Base-by-base conservation (phyloP, 2,888 invertebrate species). In the Julus scanicus region DNA sequence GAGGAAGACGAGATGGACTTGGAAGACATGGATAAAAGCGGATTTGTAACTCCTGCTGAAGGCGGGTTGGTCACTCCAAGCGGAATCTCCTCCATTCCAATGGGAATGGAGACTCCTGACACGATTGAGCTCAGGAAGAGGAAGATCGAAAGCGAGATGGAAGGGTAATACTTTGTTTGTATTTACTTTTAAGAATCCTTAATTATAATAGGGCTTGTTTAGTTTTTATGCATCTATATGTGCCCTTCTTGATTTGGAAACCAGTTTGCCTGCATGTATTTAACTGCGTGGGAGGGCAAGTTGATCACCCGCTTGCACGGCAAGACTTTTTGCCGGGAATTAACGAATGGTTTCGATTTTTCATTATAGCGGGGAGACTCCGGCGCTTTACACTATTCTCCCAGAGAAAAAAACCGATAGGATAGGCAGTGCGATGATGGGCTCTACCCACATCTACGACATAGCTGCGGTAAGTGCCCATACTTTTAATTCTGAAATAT, bases 81-180 rank as follows among this genome's bases (percentile, higher is more conserved):
- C 90, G 98, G 99, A 63, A 95, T 98, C 90, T 96, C 96, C 71
- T 95, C 95, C 3, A 96, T 98, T 88, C 98, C 98, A 17, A 96
- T 97, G 86, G 99, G 99, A 89, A 95, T 99, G 93, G 99, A 99
- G 93, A 99, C 99, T 0, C 99, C 99, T 0, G 99, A 99, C 92
- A 97, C 98, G 90, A 99, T 99, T 91, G 99, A 99, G 92, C 94
- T 99, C 90, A 94, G 99, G 90, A 99, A 99, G 94, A 96, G 97
- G 93, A 97, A 98, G 92, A 97, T 98, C 89, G 99, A 99, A 92
- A 96, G 95, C 89, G 98, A 98, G 92, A 96, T 97, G 95, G 99
- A 99, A 92, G 97, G 97, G 97, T 95, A 92, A 92, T 93, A 87
- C 8, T 44, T 84, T 84, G 15, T 87, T n/a, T n/a, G 6, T 13